These are phyloP conservation scores for Tiphia femorata DNA, from an alignment of 2,888 invertebrate genomes.

Conservation along the genomic window DNA sequence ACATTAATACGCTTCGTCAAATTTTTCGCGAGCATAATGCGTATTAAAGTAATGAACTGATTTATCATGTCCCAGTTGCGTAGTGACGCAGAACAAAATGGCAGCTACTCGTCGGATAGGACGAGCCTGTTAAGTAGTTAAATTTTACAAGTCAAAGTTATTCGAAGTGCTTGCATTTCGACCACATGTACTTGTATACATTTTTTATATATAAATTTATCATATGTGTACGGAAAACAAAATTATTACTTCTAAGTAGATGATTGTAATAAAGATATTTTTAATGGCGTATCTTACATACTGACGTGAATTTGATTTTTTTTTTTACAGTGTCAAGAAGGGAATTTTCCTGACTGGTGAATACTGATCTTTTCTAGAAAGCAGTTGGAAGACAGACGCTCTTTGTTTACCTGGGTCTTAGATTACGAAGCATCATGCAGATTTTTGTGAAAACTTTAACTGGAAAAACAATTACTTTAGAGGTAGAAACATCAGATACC, in stretches of 20 bases:
- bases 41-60: not conserved
- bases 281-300: too few species aligned
- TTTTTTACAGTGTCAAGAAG: too few species aligned
- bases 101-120: slow-evolving; percentile 23
- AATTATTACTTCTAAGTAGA: too few species aligned
- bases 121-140: not conserved
- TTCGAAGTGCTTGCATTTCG: too few species aligned
- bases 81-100: slow-evolving; percentile 31
- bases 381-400: slow-evolving; percentile 94
- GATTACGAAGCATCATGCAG: slow-evolving; percentile 84
- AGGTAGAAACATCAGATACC: slow-evolving; percentile 43
- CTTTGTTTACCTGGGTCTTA: slow-evolving; percentile 93
- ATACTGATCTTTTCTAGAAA: slow-evolving; percentile 94
- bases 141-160: not conserved
- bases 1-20: too few species aligned
- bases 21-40: not conserved
- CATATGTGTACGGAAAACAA: too few species aligned
- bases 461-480: slow-evolving; percentile 42
- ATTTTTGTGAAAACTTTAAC: slow-evolving; percentile 45
- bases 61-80: slow-evolving; percentile 1
- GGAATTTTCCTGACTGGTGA: slow-evolving; percentile 89
- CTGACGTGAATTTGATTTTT: not conserved
- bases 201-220: too few species aligned
- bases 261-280: too few species aligned
- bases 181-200: too few species aligned